Percentiles rank a stretch among this genome's conserved stretches.
phyloP scores from a whole-genome alignment of 2,797 vertebrate genomes.

The Serranus cabrilla region DNA sequence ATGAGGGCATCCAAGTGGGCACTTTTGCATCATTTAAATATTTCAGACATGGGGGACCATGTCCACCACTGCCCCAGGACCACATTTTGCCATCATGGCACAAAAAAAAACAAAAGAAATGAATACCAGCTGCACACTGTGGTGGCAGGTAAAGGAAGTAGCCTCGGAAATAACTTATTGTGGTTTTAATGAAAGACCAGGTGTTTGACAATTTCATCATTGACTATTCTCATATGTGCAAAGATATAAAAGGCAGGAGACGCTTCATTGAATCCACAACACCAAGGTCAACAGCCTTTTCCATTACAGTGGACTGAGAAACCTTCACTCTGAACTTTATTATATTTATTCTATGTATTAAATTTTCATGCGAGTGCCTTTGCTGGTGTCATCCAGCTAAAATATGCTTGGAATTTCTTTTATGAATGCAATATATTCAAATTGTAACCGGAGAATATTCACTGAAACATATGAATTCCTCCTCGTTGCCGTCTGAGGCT shows the following conservation, averaged over 20 bases:
- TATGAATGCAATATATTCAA: slow-evolving; percentile 13
- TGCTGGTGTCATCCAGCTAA: not conserved
- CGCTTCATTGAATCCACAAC: not conserved
- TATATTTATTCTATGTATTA: not conserved
- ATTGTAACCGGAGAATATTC: slow-evolving; percentile 4
- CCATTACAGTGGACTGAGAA: not conserved
- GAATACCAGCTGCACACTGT: too few relatives aligned
- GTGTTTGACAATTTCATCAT: not conserved
- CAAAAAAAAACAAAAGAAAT: too few relatives aligned
- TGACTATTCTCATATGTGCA: not conserved
- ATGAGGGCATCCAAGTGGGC: too few relatives aligned
- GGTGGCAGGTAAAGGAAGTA: too few relatives aligned
- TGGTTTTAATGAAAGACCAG: not conserved
- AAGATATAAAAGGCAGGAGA: not conserved
- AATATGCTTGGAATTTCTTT: slow-evolving; percentile 8
- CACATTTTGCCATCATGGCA: too few relatives aligned
- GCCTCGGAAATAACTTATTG: not conserved
- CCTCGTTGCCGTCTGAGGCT: not conserved
- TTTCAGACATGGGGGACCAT: too few relatives aligned
- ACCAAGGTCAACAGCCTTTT: slow-evolving; percentile 13
- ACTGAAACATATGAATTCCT: slow-evolving; percentile 12
- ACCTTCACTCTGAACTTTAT: not conserved
- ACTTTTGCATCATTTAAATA: too few relatives aligned
- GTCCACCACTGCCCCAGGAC: too few relatives aligned
- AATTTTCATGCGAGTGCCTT: not conserved